Base-by-base conservation (phyloP, 2,113 vertebrate genomes). In the Trematomus loennbergii region DNA sequence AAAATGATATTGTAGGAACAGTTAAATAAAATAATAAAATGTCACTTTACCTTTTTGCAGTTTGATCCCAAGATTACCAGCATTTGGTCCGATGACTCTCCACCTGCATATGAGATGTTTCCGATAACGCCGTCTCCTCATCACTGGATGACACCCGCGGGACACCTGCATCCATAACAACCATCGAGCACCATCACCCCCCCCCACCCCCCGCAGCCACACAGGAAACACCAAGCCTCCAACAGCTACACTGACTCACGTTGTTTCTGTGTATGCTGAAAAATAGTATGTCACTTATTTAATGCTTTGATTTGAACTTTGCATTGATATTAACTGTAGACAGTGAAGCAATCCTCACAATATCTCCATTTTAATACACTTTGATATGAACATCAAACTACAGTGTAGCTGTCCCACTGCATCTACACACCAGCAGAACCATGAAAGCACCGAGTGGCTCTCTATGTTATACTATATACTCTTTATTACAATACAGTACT, bases 401-500 rank as follows among this genome's bases (percentile, higher is more conserved):
- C 82, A 87, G 81, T 81, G 85, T 68, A 69, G 83, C 75, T n/a
- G 29, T 64, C 43, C 59, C 29, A 48, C 46, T 85, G 77, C 54
- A 55, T 72, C 68, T 77, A 86, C 67, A 81, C 62, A 81, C 63
- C 63, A 40, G 74, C 55, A 77, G 74, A 82, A 75, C 78, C 78
- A 78, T 79, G 74, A 85, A 79, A 84, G 78, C 75, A 87, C 83
- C 76, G 67, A 67, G 74, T 75, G 53, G 84, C 75, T 81, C 77
- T 87, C 64, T 79, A 77, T 77, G 62, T 86, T 88, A 83, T 69
- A 75, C 67, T 85, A 89, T 87, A 85, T 83, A 85, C 50, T 78
- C 72, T 92, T 91, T 88, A 86, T 93, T 92, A 90, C 91, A 88
- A 80, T 92, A 79, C 86, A 91, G 82, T 90, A 91, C 87, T 80